Conservation (phyloP, 1,140 invertebrate genomes). For the Drosophila leontia region DNA sequence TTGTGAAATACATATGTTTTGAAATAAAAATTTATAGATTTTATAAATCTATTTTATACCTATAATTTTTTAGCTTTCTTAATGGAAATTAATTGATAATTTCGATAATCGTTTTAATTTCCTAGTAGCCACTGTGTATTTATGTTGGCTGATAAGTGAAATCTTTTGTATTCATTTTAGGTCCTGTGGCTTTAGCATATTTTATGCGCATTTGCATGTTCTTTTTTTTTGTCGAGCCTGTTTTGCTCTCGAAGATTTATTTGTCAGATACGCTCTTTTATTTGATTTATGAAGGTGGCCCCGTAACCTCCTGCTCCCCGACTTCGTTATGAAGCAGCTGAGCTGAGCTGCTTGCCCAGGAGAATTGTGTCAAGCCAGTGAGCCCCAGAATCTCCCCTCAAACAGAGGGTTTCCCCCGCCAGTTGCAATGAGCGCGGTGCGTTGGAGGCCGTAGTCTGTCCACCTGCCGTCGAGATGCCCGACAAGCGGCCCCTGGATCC, state of each 20-base stretch:
- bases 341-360: conserved; percentile 31
- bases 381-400: conserved; percentile 2
- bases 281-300: conserved; percentile 66
- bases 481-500: conserved; percentile 39
- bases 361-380: conserved; percentile 44
- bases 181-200: conserved; percentile 41
- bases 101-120: neutral
- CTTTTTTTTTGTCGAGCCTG: conserved; percentile 11
- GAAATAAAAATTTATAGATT: too few relatives aligned
- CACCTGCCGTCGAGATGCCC: conserved; percentile 23
- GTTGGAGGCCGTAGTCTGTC: conserved; percentile 5
- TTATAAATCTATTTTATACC: too few relatives aligned
- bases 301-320: conserved; percentile 12
- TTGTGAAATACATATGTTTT: too few relatives aligned
- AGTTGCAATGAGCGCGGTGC: conserved; percentile 15
- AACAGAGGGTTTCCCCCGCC: neutral
- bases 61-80: too few relatives aligned
- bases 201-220: conserved; percentile 63
- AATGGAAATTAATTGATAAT: neutral
- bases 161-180: conserved; percentile 43
- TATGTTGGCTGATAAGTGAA: conserved; percentile 29
- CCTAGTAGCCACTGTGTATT: conserved; percentile 19
- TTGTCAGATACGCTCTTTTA: conserved; percentile 61
- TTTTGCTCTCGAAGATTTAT: conserved; percentile 59
- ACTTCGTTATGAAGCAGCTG: conserved; percentile 3